phyloP scores from a whole-genome alignment of 2,113 vertebrate species.

The Lichenostomus cassidix region DNA sequence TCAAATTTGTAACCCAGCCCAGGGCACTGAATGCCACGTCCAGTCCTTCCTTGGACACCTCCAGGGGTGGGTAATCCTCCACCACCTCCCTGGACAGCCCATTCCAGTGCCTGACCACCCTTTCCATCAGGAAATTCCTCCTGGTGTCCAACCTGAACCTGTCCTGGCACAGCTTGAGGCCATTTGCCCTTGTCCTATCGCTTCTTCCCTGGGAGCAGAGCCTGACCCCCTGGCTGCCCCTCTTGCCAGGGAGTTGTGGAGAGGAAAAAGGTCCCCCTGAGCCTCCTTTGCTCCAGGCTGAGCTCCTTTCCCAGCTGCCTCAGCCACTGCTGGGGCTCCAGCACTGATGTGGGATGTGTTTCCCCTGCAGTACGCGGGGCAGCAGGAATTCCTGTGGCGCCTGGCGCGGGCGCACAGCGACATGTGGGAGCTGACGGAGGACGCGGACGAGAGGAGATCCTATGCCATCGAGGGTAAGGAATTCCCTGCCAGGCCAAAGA shows the following conservation, averaged over 20 bases:
- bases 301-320: neutral
- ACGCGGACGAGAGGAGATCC: slow-evolving; percentile 76
- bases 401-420: slow-evolving; percentile 90
- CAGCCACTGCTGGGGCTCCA: neutral
- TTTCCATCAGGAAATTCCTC: neutral
- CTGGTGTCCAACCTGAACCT: neutral
- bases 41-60: neutral
- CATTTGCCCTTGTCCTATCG: neutral
- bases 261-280: neutral
- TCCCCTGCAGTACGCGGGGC: slow-evolving; percentile 76
- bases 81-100: neutral
- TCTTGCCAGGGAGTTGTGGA: neutral
- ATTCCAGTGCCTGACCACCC: accelerated
- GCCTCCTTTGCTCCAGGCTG: neutral
- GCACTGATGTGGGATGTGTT: neutral
- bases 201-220: neutral
- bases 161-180: neutral
- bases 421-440: slow-evolving; percentile 79
- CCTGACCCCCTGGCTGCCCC: accelerated
- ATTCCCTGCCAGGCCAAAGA: accelerated
- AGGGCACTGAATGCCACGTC: accelerated
- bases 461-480: slow-evolving; percentile 71
- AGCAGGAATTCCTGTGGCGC: slow-evolving; percentile 88
- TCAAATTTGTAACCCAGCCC: neutral
- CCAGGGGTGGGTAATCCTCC: neutral